A percentile compares a stretch with the other conserved stretches of the same genome.
These are phyloP conservation scores for Thunnus maccoyii DNA, from an alignment of 2,113 vertebrate species.

Conservation along the genomic window DNA sequence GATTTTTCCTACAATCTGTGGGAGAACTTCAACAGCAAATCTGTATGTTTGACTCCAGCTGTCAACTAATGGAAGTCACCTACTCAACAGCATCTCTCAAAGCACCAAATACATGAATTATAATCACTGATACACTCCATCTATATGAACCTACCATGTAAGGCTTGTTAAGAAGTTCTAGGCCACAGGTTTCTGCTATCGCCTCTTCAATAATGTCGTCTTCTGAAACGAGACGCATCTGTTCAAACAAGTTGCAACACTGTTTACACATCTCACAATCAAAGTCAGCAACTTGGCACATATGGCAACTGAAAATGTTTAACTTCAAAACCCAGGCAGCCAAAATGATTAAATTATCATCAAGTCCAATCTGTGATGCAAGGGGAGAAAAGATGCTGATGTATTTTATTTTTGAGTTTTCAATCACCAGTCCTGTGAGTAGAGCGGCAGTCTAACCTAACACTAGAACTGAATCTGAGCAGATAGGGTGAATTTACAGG, in stretches of 20 bases:
- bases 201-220: slow-evolving; percentile 57
- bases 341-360: too few species aligned
- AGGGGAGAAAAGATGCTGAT: too few species aligned
- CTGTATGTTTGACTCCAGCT: too few species aligned
- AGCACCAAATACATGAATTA: too few species aligned
- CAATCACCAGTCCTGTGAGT: background rate
- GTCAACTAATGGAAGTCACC: too few species aligned
- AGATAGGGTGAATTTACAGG: background rate
- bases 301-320: background rate
- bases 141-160: slow-evolving; percentile 73
- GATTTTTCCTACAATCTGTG: too few species aligned
- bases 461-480: background rate
- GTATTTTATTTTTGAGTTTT: background rate
- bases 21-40: too few species aligned
- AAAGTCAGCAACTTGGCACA: background rate
- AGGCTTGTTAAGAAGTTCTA: slow-evolving; percentile 80
- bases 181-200: slow-evolving; percentile 91
- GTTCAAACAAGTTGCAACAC: background rate
- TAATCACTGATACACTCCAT: background rate
- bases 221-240: slow-evolving; percentile 53
- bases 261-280: background rate
- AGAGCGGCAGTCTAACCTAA: background rate
- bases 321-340: too few species aligned
- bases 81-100: too few species aligned
- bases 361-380: too few species aligned